Percentiles rank a stretch among this genome's conserved stretches.
Conservation (phyloP, 2,797 vertebrate species). For the Orestias chungarensis region DNA sequence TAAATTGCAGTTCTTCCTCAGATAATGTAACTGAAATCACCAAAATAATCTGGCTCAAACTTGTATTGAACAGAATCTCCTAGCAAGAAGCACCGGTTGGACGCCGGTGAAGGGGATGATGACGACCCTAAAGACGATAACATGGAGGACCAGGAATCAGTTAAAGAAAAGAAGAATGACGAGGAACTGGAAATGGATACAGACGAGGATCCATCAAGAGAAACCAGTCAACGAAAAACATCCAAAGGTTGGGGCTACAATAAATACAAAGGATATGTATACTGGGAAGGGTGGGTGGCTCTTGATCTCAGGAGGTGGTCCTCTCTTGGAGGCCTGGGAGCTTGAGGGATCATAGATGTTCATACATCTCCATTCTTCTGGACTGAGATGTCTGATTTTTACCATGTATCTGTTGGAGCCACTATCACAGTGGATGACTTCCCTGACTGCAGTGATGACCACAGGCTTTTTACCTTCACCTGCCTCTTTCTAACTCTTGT, state of each 20-base stretch:
- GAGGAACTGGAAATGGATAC: slow-evolving; percentile 51
- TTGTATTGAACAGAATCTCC: slow-evolving; percentile 46
- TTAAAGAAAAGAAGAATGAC: slow-evolving; percentile 31
- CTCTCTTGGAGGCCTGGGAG: too few relatives aligned
- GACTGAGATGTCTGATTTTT: too few relatives aligned
- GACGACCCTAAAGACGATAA: slow-evolving; percentile 34
- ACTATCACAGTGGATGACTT: too few relatives aligned
- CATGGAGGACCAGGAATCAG: slow-evolving; percentile 59
- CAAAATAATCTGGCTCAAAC: background rate
- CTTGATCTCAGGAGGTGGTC: too few relatives aligned
- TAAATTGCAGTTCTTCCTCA: background rate
- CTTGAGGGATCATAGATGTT: too few relatives aligned
- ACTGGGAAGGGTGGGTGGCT: too few relatives aligned
- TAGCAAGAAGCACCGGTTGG: slow-evolving; percentile 53
- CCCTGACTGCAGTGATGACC: too few relatives aligned
- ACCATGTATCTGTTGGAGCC: too few relatives aligned
- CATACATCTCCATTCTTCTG: too few relatives aligned
- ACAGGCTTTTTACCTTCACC: too few relatives aligned
- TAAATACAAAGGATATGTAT: background rate
- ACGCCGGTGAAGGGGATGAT: background rate
- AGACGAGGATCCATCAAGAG: slow-evolving; percentile 11
- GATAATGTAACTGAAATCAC: background rate
- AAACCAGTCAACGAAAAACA: background rate
- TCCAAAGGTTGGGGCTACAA: slow-evolving; percentile 16
- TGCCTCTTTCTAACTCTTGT: too few relatives aligned